Evolutionary conservation across 2,113 vertebrate genomes (phyloP).

Genomic region (Copsychus sechellarum): DNA sequence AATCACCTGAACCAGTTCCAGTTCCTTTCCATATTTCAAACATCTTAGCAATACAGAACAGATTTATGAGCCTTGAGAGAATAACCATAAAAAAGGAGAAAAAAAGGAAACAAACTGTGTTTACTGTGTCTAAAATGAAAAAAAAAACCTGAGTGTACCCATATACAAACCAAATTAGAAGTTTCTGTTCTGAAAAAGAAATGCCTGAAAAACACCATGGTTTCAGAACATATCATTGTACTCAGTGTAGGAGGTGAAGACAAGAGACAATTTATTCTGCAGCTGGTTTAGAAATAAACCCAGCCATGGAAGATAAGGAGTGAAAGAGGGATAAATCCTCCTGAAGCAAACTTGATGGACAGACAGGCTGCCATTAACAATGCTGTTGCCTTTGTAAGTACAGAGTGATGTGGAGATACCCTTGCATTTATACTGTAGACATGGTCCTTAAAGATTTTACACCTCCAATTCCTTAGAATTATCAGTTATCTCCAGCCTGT

Average conservation of each 20-base stretch:
- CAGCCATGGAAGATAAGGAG: slow-evolving; percentile 85
- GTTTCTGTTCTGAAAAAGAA: slow-evolving; percentile 67
- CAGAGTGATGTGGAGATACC: slow-evolving; percentile 95
- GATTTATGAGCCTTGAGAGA: not conserved
- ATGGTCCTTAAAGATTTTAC: slow-evolving; percentile 98
- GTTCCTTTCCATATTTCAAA: slow-evolving; percentile 12
- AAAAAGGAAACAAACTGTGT: not conserved
- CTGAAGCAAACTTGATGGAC: slow-evolving; percentile 90
- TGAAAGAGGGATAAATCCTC: slow-evolving; percentile 91
- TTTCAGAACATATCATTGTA: slow-evolving; percentile 77
- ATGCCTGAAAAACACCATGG: slow-evolving; percentile 63
- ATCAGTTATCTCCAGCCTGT: slow-evolving; percentile 96
- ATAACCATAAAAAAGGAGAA: not conserved
- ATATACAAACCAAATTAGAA: slow-evolving; percentile 76
- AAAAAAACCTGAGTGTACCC: slow-evolving; percentile 37
- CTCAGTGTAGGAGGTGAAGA: slow-evolving; percentile 80
- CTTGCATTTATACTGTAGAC: slow-evolving; percentile 96
- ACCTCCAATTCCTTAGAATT: slow-evolving; percentile 99
- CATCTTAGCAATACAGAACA: not conserved
- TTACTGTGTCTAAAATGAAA: slow-evolving; percentile 37
- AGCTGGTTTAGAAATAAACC: slow-evolving; percentile 83
- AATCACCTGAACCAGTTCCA: not conserved
- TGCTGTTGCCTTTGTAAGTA: slow-evolving; percentile 91
- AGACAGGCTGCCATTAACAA: slow-evolving; percentile 96
- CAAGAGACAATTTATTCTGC: slow-evolving; percentile 84